Conservation (phyloP, 1,140 invertebrate genomes). For the Drosophila murphyi region DNA sequence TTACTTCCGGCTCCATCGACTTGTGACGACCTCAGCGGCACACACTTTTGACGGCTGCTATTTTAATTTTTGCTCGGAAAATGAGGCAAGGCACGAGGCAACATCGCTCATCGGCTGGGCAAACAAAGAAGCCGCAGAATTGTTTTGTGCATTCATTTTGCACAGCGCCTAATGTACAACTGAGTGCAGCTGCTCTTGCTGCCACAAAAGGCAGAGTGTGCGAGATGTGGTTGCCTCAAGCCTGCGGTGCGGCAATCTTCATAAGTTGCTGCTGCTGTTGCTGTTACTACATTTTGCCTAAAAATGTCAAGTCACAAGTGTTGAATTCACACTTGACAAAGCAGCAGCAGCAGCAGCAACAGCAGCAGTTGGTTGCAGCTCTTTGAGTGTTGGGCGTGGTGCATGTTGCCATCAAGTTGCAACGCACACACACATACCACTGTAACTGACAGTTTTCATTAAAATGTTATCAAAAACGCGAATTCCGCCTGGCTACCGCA, state of each 20-base stretch:
- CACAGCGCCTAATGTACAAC: slow-evolving; percentile 64
- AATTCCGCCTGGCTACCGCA: slow-evolving; percentile 52
- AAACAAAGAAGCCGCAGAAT: slow-evolving; percentile 71
- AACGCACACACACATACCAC: slow-evolving; percentile 29
- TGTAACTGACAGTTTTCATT: slow-evolving; percentile 82
- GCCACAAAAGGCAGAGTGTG: slow-evolving; percentile 29
- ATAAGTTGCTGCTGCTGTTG: slow-evolving; percentile 64
- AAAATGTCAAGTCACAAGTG: slow-evolving; percentile 83
- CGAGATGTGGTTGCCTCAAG: slow-evolving; percentile 7
- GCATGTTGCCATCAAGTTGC: slow-evolving; percentile 30
- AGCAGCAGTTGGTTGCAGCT: slow-evolving; percentile 17
- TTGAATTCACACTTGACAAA: slow-evolving; percentile 83
- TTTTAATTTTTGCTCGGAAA: slow-evolving; percentile 74
- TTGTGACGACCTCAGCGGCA: slow-evolving; percentile 1
- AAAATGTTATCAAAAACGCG: slow-evolving; percentile 81
- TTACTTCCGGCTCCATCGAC: background rate
- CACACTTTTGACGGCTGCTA: slow-evolving; percentile 69
- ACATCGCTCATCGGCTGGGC: slow-evolving; percentile 40
- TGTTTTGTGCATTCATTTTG: slow-evolving; percentile 67
- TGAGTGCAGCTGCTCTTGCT: slow-evolving; percentile 57
- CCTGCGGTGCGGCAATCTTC: slow-evolving; percentile 64
- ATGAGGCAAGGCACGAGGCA: slow-evolving; percentile 40
- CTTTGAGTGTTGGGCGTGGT: slow-evolving; percentile 44
- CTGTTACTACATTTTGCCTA: slow-evolving; percentile 61
- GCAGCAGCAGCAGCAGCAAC: slow-evolving; percentile 46